These are phyloP conservation scores for human (Homo sapiens) DNA, from an alignment of 2,113 vertebrate species.

Conservation along the genomic window DNA sequence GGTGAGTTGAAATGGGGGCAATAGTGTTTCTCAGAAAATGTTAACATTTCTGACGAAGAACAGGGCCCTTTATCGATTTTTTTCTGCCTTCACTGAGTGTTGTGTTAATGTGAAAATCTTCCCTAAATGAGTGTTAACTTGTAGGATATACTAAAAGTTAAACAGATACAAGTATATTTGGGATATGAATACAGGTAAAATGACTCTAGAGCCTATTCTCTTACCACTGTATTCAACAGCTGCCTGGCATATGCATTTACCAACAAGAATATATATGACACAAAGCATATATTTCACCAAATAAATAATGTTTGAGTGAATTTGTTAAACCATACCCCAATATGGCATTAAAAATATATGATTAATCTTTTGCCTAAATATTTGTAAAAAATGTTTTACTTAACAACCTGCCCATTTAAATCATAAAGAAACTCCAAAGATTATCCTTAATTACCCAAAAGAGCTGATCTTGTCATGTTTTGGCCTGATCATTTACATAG, in stretches of 20 bases:
- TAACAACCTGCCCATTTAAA: neutral
- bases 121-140: neutral
- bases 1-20: rapidly evolving
- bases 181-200: neutral
- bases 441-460: neutral
- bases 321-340: neutral
- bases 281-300: neutral
- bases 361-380: neutral
- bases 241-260: neutral
- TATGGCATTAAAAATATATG: neutral
- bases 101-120: neutral
- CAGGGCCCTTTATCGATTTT: neutral
- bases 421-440: neutral
- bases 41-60: neutral
- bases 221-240: neutral
- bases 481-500: neutral
- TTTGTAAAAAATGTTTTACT: neutral
- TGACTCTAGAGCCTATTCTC: neutral
- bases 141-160: neutral
- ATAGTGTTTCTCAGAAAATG: neutral
- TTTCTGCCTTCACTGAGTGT: neutral
- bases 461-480: neutral
- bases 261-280: neutral
- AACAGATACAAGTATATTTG: neutral
- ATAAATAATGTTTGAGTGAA: neutral